Evolutionary conservation across 1,140 invertebrate species (phyloP), one percentile per base, ranked within the genome.

Genomic region (Grapholita molesta): DNA sequence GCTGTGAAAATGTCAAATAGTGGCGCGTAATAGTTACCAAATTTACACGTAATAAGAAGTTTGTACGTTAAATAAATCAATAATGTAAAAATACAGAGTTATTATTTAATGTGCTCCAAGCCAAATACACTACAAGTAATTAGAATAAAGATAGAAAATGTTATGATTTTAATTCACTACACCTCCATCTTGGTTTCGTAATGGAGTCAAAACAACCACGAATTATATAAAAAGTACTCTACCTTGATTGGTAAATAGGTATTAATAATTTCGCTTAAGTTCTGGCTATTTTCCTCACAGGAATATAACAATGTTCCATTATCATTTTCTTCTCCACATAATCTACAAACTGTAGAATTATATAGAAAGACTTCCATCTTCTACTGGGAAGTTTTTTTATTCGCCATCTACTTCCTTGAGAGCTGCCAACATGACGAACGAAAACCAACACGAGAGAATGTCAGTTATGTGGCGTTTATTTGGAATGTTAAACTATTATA

Each of bases 201-300:
- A 85, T 78, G 87, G 89, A 94, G 94, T 95, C 94, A 95, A 95
- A 93, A 94, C 93, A 90, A 85, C 83, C 83, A 93, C 93, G 89
- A 67, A 86, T 86, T 90, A 81, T 80, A 76, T 71, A 30, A 73
- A 74, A 72, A 76, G 72, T 70, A 73, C 71, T 73, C 78, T 93
- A 96, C 95, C 94, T 95, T 95, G 30, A 96, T 82, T 11, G 95
- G 95, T 75, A 96, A 92, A 92, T 95, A 96, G 68, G 92, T 93
- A 88, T 96, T 96, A 38, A 96, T 92, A 77, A 95, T 88, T 55
- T 92, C 86, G 85, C 93, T 92, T 85, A 95, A 92, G 91, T 94
- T 93, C 65, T 91, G 84, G 80, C 93, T 93, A 82, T 93, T 93
- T 76, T 93, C 90, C 66, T 94, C 92, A 72, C 79, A 76, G 6